Evolutionary conservation across 2,797 vertebrate species (phyloP).

Genomic region (Oophaga sylvatica): DNA sequence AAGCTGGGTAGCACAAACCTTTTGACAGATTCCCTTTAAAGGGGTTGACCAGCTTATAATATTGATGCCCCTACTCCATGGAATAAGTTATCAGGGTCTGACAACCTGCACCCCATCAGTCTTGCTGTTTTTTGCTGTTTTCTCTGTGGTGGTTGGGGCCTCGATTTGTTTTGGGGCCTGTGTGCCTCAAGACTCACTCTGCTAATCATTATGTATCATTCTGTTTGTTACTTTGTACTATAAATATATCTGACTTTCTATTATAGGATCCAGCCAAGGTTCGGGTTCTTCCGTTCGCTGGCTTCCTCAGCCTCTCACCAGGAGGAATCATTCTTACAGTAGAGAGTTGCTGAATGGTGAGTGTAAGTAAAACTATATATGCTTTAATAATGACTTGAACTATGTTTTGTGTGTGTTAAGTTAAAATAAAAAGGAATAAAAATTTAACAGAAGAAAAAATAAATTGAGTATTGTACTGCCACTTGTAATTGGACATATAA

Average conservation of each 20-base stretch:
- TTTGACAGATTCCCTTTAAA: no score
- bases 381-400: not conserved
- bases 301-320: slow-evolving; percentile 44
- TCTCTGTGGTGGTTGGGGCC: no score
- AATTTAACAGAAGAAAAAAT: not conserved
- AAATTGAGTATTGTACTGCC: not conserved
- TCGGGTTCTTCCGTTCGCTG: slow-evolving; percentile 36
- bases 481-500: not conserved
- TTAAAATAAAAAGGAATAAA: not conserved
- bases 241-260: not conserved
- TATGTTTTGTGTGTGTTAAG: not conserved
- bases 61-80: no score
- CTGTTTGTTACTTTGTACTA: not conserved
- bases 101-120: no score
- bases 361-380: slow-evolving; percentile 47
- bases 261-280: slow-evolving; percentile 21
- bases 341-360: slow-evolving; percentile 54
- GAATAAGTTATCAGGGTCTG: no score
- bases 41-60: no score
- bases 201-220: not conserved
- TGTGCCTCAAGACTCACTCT: not conserved
- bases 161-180: not conserved
- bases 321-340: slow-evolving; percentile 51
- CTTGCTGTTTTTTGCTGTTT: no score
- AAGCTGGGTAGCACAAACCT: no score